phyloP scores from a whole-genome alignment of 1,140 invertebrate genomes.

The Drosophila setifemur region DNA sequence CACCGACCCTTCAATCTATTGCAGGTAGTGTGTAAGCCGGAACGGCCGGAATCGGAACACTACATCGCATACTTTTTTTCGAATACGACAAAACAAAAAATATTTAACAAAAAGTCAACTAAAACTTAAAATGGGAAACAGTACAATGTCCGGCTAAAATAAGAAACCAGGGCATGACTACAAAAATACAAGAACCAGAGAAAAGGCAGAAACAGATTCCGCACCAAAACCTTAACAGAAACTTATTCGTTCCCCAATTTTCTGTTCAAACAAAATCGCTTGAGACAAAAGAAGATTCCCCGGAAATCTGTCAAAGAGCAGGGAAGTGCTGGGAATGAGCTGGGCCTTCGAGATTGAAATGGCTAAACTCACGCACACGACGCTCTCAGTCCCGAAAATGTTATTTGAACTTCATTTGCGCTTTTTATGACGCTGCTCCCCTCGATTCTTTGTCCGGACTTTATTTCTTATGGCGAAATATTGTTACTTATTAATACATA shows the following conservation, averaged over 20 bases:
- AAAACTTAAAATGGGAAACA: conserved; percentile 61
- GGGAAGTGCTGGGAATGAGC: not conserved
- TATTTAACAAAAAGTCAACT: conserved; percentile 30
- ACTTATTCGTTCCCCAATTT: conserved; percentile 41
- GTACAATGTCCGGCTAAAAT: conserved; percentile 37
- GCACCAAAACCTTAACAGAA: conserved; percentile 5
- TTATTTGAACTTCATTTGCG: conserved; percentile 71
- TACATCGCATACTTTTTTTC: too few species aligned
- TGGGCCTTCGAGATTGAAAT: conserved; percentile 24
- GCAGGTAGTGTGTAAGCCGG: too few species aligned
- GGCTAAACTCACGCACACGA: conserved; percentile 30
- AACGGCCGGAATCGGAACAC: too few species aligned
- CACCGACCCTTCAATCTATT: too few species aligned
- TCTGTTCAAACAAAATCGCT: conserved; percentile 41
- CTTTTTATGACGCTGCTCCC: conserved; percentile 44
- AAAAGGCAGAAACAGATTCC: conserved; percentile 3
- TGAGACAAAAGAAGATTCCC: conserved; percentile 44
- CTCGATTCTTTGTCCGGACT: not conserved
- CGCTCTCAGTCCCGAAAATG: conserved; percentile 45
- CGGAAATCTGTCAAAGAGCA: conserved; percentile 27
- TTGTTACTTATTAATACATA: conserved; percentile 77
- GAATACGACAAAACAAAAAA: conserved; percentile 50
- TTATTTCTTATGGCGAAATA: conserved; percentile 46
- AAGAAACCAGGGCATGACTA: conserved; percentile 14
- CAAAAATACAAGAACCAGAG: too few species aligned